Evolutionary conservation across 2,888 invertebrate genomes (phyloP), one percentile per base, ranked within the genome.

Genomic region (Phyllotreta striolata): DNA sequence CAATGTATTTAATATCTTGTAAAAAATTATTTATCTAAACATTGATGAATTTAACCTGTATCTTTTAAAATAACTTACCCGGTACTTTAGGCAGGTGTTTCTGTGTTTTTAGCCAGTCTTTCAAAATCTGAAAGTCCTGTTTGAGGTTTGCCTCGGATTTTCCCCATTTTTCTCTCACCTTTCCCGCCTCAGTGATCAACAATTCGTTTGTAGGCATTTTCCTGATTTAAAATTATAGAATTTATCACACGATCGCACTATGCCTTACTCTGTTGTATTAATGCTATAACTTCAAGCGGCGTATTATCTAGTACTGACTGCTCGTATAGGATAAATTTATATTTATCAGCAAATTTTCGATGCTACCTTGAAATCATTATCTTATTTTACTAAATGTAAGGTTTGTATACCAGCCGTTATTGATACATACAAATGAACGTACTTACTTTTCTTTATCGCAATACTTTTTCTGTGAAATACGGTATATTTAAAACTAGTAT

Each of bases 51-150:
- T 24, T 24, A 4, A 24, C 24, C 24, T 34, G 6, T 24, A 34
- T 35, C 0, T 24, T 24, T 24, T 24, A 24, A 24, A 24, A 24
- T 24, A 64, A 47, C 63, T 68, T 52, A 62, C 63, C 55, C 51
- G 62, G 55, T 41, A 62, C 57, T 62, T 62, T 56, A 2, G 62
- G 62, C 9, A 62, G 44, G 39, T 62, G 62, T 10, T 51, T 56
- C 52, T 62, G 62, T 9, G 49, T 56, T 24, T 43, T 44, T 6
- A 62, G 4, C 62, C 56, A 62, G 5, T 51, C 56, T 44, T 40
- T 62, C 13, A 62, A 40, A 12, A 62, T 56, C 38, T 51, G 12
- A 1, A 62, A 49, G 34, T 62, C 62, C 37, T 51, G 37, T 51
- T 35, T 13, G 9, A 56, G 24, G 9, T 49, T 38, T 40, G 43